A percentile compares a stretch with the other conserved stretches of the same genome.
Evolutionary conservation across 2,113 vertebrate genomes (phyloP).

Genomic region (Ictalurus furcatus): DNA sequence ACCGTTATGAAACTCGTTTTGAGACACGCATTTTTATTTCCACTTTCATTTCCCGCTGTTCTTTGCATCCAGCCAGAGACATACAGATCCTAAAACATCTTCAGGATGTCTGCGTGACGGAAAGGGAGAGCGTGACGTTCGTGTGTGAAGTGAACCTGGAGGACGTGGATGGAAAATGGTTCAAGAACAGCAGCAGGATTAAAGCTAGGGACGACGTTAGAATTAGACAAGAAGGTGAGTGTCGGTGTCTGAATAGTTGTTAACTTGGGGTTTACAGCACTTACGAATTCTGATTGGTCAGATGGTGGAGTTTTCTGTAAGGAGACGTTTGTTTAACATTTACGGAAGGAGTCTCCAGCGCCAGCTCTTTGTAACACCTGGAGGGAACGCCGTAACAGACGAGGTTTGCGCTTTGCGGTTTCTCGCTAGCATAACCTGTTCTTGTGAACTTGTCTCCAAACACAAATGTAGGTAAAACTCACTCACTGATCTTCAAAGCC

Average conservation of each 20-base stretch:
- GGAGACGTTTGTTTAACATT: no score
- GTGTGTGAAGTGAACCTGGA: slow-evolving; percentile 86
- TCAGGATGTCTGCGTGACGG: slow-evolving; percentile 82
- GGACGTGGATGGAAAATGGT: slow-evolving; percentile 89
- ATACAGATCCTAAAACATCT: slow-evolving; percentile 81
- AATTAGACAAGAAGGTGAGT: slow-evolving; percentile 85
- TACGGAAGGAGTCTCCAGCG: no score
- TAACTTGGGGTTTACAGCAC: neutral
- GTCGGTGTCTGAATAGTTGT: neutral
- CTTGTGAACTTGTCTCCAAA: neutral
- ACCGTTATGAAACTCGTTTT: neutral
- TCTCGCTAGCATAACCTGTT: no score
- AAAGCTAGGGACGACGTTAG: slow-evolving; percentile 80
- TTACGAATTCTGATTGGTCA: neutral
- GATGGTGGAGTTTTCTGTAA: neutral
- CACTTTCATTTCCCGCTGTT: neutral
- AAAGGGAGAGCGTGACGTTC: slow-evolving; percentile 82
- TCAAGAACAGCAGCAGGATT: slow-evolving; percentile 80
- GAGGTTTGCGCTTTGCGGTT: no score
- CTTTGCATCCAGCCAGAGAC: slow-evolving; percentile 77
- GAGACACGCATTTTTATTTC: neutral
- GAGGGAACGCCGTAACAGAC: no score
- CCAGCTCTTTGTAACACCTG: no score
- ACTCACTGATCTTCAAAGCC: slow-evolving; percentile 74
- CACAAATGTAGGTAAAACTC: slow-evolving; percentile 76